Conservation (phyloP, 2,888 invertebrate species). For the Tortrix viridana region DNA sequence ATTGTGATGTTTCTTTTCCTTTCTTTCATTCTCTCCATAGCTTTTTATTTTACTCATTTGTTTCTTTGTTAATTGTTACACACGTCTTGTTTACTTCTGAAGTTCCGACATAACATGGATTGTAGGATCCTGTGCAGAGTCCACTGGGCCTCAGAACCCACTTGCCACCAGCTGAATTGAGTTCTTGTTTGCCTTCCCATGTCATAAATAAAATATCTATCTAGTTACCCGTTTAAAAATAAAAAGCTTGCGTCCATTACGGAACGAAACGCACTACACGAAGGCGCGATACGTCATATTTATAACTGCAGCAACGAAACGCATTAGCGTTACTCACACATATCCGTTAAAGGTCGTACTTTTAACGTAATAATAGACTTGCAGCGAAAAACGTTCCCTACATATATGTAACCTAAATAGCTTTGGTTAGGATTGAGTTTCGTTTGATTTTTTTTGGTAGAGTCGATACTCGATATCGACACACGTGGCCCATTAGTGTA, state of each 20-base stretch:
- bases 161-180: too few species aligned
- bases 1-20: too few species aligned
- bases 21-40: too few species aligned
- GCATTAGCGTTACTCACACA: conserved; percentile 70
- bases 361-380: conserved; percentile 62
- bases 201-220: conserved; percentile 1
- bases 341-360: conserved; percentile 56
- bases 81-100: too few species aligned
- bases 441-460: conserved; percentile 19
- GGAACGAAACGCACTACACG: conserved; percentile 44
- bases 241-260: conserved; percentile 38
- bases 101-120: too few species aligned
- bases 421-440: conserved; percentile 35
- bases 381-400: neutral
- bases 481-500: conserved; percentile 68
- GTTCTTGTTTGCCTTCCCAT: too few species aligned
- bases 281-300: conserved; percentile 65
- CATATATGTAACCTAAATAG: neutral
- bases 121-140: too few species aligned
- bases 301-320: conserved; percentile 68
- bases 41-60: too few species aligned
- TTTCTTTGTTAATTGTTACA: too few species aligned
- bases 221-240: conserved; percentile 36
- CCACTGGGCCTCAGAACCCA: too few species aligned
- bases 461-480: conserved; percentile 54